Base-by-base conservation (phyloP, 2,113 vertebrate genomes). In the Calypte anna region DNA sequence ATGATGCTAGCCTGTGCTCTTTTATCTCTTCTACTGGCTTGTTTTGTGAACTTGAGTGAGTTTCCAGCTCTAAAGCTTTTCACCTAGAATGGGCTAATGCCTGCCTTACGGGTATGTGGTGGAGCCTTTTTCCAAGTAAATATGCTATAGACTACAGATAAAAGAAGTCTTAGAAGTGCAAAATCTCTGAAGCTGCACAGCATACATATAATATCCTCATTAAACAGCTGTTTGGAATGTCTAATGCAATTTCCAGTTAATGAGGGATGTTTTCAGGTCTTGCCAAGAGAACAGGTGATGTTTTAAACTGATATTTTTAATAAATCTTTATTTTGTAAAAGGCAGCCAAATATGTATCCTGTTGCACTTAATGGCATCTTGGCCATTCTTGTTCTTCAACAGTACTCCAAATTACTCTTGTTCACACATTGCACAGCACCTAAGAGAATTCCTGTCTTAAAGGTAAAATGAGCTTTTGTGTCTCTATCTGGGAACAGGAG, bases 221-320 rank as follows among this genome's bases (percentile, higher is more conserved):
- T 96, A 91, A 96, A 91, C 82, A 96, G 93, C 93, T 96, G 87
- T 94, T 95, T 95, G 94, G 75, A 95, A 25, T 24, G 48, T 70
- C 55, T 90, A 76, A 48, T 88, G 48, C 63, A 81, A 61, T 83
- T 94, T 91, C 78, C 51, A 93, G 58, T 90, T 95, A 94, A 87
- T 87, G 50, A 94, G 64, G 50, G 57, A 86, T 86, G 44, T 68
- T 82, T 85, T 82, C 57, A 85, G 75, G 50, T 38, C 22, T 33
- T 68, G 80, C 84, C 84, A 88, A 61, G 50, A 61, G 23, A 88
- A 77, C 66, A 91, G 66, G 80, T 85, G 94, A 88, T 85, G 84
- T 85, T 93, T 88, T 73, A 91, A 82, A 72, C 53, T 81, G 27
- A 43, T n/a, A 59, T 85, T 82, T 95, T 90, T 40, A 51, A 57